Evolutionary conservation across 2,797 vertebrate genomes (phyloP), one percentile per base, ranked within the genome.

Genomic region (Lemur catta): DNA sequence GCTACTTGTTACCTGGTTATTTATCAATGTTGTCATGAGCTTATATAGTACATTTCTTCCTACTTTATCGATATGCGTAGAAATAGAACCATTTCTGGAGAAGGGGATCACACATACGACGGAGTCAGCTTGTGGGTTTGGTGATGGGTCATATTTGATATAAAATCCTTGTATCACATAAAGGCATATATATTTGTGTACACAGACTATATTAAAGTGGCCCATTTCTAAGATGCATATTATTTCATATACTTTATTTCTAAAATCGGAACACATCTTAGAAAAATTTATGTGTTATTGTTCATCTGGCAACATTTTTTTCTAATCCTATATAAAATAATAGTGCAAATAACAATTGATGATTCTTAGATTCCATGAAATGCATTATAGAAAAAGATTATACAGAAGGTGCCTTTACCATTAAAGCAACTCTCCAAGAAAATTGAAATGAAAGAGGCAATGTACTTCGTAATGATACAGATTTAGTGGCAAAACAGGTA

Each of bases 221-320:
- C 30, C 8, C 46, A 35, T 71, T 63, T 91, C 69, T 72, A 50
- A 38, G 33, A 76, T 91, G 20, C 10, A 52, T 63, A 67, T 57
- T 76, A 28, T 89, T 86, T 82, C 41, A 35, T 28, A 46, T 71
- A 85, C 84, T 96, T 93, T 92, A 93, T 72, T 81, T 84, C 67
- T 57, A 63, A 93, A 72, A 80, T 67, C 28, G 95, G 11, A 20
- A 46, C 55, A 46, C 46, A 38, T 69, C 26, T 74, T 89, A 89
- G 30, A 55, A n/a, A 65, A 65, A 59, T 41, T 86, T 80, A 79
- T 55, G 30, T 61, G 5, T 72, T 82, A 22, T 35, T 35, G 43
- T 75, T 48, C 79, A 80, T 67, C 81, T 80, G n/a, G 18, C 48
- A 72, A 35, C 33, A 72, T 50, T 67, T 87, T 80, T 75, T 24